Percentiles rank a stretch among this genome's conserved stretches.
Evolutionary conservation across 2,888 invertebrate genomes (phyloP).

Genomic region (Erebia ligea): DNA sequence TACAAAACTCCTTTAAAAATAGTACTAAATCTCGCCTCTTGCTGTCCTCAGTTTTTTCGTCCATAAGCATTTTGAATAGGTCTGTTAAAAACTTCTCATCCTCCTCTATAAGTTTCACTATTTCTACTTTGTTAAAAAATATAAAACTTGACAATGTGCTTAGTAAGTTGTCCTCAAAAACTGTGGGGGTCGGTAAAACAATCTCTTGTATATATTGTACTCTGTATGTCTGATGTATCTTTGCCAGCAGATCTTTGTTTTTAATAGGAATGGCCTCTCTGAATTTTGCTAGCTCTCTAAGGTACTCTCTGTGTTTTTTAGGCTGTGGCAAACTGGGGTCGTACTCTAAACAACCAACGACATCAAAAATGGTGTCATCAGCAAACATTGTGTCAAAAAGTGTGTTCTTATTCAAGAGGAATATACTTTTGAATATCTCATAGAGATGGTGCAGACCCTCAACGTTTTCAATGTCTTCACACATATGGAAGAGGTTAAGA

Average conservation of each 20-base stretch:
- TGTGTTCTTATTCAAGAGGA: conserved; percentile 98
- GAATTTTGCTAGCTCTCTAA: conserved; percentile 95
- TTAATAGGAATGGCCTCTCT: conserved; percentile 97
- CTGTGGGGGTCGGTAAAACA: conserved; percentile 98
- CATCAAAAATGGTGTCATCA: conserved; percentile 98
- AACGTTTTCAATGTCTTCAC: conserved; percentile 97
- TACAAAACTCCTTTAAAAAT: conserved; percentile 99
- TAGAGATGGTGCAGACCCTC: conserved; percentile 97
- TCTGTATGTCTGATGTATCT: conserved; percentile 99
- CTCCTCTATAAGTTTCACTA: conserved; percentile 98
- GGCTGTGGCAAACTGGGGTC: conserved; percentile 94
- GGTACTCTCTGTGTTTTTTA: conserved; percentile 97
- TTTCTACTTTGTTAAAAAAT: conserved; percentile 99
- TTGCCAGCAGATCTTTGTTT: conserved; percentile 96
- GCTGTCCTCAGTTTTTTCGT: conserved; percentile 91
- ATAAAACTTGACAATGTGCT: conserved; percentile 99
- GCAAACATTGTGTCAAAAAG: conserved; percentile 99
- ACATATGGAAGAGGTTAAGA: conserved; percentile 97
- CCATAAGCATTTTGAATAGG: conserved; percentile 96
- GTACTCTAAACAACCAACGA: conserved; percentile 99
- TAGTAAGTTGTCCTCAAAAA: conserved; percentile 99
- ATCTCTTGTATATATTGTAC: conserved; percentile 99
- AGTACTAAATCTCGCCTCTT: conserved; percentile 97
- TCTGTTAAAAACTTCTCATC: conserved; percentile 98
- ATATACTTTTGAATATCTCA: conserved; percentile 99